Percentiles rank a stretch among this genome's conserved stretches.
Conservation (phyloP, 2,113 vertebrate genomes). For the Meles meles region DNA sequence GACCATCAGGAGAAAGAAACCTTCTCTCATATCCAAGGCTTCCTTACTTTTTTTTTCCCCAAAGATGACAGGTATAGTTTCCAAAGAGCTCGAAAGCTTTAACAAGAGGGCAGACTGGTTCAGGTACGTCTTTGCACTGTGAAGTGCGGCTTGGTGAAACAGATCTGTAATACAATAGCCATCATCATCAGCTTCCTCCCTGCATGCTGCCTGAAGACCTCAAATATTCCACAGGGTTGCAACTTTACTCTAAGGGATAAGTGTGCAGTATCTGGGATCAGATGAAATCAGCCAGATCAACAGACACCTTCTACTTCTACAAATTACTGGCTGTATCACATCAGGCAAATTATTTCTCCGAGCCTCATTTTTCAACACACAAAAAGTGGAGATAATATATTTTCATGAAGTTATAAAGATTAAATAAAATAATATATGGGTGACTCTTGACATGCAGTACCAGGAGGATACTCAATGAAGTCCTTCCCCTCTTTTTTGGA, state of each 20-base stretch:
- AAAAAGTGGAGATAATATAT: background rate
- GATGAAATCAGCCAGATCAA: background rate
- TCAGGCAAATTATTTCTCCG: background rate
- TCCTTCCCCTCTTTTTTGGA: background rate
- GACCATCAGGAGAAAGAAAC: background rate
- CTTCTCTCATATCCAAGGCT: background rate
- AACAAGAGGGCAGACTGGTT: background rate
- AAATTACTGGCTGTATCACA: background rate
- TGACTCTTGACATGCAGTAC: background rate
- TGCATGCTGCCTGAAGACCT: background rate
- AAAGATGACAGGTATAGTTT: background rate
- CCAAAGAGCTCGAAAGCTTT: background rate
- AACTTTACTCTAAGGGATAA: background rate
- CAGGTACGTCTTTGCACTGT: background rate
- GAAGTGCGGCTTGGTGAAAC: background rate
- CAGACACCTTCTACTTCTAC: background rate
- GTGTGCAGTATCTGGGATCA: background rate
- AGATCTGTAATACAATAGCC: background rate
- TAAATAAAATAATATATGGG: background rate
- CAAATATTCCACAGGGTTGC: background rate
- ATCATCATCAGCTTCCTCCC: background rate
- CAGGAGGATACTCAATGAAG: background rate
- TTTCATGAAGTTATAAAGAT: background rate
- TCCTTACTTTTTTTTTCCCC: background rate
- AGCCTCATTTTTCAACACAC: background rate